These are phyloP conservation scores for Luffia ferchaultella DNA, from an alignment of 2,888 invertebrate genomes.

Conservation along the genomic window DNA sequence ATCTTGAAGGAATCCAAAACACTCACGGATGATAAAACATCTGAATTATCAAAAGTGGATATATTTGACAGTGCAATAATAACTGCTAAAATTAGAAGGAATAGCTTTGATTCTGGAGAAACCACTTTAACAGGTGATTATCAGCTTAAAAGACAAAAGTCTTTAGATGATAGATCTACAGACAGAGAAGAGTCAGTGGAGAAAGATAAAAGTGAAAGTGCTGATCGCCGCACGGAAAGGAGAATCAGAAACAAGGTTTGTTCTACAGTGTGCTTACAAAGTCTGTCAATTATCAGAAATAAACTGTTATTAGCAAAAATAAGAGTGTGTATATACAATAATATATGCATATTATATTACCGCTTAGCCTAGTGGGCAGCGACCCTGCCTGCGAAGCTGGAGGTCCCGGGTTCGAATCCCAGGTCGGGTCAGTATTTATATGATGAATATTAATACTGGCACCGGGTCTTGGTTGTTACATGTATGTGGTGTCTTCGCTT, in stretches of 20 bases:
- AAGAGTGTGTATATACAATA: no score
- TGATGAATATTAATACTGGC: no score
- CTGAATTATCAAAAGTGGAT: slow-evolving; percentile 16
- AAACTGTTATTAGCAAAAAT: no score
- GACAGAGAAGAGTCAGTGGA: slow-evolving; percentile 63
- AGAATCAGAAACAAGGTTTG: slow-evolving; percentile 72
- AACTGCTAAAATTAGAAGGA: slow-evolving; percentile 34
- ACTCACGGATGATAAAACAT: slow-evolving; percentile 32
- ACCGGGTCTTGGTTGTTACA: no score
- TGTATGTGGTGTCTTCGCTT: no score
- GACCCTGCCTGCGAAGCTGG: no score
- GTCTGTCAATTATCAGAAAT: no score
- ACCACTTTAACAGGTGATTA: slow-evolving; percentile 32
- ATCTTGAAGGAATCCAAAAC: slow-evolving; percentile 39
- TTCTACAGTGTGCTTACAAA: neutral
- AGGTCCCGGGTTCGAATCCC: no score
- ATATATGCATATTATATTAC: no score
- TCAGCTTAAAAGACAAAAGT: slow-evolving; percentile 59
- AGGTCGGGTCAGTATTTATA: no score
- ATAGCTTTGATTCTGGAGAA: slow-evolving; percentile 47
- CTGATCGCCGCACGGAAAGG: slow-evolving; percentile 67
- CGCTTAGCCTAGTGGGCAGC: no score
- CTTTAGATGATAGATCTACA: slow-evolving; percentile 63
- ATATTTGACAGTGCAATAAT: slow-evolving; percentile 23
- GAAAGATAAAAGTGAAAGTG: slow-evolving; percentile 54